phyloP scores from a whole-genome alignment of 2,113 vertebrate genomes.

The Nycticorax nycticorax region DNA sequence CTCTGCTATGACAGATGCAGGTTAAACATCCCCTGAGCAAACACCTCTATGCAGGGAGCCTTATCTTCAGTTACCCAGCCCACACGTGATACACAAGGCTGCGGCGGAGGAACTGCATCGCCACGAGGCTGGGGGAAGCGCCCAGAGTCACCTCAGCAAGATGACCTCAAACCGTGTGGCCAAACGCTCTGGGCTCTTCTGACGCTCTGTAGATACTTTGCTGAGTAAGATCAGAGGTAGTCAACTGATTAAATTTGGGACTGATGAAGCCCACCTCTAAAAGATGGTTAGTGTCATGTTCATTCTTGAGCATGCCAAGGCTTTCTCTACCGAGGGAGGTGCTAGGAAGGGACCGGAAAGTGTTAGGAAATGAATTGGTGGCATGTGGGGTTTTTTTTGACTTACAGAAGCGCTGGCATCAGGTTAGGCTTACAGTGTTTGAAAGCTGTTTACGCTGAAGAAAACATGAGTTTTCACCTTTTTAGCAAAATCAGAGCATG shows the following conservation, averaged over 20 bases:
- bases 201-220: neutral
- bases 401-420: neutral
- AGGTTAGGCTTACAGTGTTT: neutral
- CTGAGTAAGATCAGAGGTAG: neutral
- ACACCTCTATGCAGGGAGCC: neutral
- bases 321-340: neutral
- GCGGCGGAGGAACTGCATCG: fast-evolving
- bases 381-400: neutral
- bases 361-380: neutral
- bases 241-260: neutral
- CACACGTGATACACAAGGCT: neutral
- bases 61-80: neutral
- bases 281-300: neutral
- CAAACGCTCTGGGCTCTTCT: neutral
- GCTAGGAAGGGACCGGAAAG: neutral
- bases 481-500: neutral
- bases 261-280: neutral
- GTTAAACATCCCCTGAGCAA: neutral
- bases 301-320: neutral
- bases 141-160: neutral
- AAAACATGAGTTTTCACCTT: neutral
- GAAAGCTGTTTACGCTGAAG: neutral
- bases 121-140: neutral
- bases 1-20: neutral
- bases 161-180: fast-evolving